Evolutionary conservation across 2,797 vertebrate species (phyloP).

Genomic region (Varecia variegata): DNA sequence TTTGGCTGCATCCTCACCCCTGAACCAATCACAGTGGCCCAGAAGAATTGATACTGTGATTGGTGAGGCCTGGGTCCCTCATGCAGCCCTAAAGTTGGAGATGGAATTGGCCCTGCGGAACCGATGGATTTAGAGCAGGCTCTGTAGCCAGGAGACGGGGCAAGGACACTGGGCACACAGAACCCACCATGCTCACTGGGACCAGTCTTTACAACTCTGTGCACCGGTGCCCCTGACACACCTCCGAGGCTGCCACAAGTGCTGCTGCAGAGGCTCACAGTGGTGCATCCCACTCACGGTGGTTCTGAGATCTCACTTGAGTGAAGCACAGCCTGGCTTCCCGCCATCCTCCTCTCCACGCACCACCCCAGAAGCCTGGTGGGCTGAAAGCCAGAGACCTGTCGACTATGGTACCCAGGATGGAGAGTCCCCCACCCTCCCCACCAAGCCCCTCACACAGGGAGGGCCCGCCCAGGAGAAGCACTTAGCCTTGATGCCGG

Average conservation of each 20-base stretch:
- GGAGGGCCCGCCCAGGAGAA: neutral
- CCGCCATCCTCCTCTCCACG: neutral
- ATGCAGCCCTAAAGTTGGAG: neutral
- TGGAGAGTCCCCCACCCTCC: neutral
- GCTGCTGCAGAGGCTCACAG: neutral
- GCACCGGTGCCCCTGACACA: rapidly evolving
- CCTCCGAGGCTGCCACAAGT: too few relatives aligned
- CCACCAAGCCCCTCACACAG: neutral
- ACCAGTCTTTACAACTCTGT: neutral
- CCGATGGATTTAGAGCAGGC: neutral
- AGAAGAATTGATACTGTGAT: neutral
- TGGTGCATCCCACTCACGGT: too few relatives aligned
- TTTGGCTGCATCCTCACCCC: neutral
- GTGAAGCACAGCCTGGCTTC: neutral
- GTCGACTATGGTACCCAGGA: neutral
- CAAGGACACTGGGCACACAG: neutral
- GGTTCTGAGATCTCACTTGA: neutral
- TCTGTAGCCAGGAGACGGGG: neutral
- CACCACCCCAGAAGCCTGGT: neutral
- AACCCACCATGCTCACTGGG: neutral
- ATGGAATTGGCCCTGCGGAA: neutral
- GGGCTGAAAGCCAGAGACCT: neutral
- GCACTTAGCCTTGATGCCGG: neutral
- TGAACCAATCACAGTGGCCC: neutral
- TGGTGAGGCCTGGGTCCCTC: neutral